Base-by-base conservation (phyloP, 2,888 invertebrate genomes). In the Coenonympha glycerion region DNA sequence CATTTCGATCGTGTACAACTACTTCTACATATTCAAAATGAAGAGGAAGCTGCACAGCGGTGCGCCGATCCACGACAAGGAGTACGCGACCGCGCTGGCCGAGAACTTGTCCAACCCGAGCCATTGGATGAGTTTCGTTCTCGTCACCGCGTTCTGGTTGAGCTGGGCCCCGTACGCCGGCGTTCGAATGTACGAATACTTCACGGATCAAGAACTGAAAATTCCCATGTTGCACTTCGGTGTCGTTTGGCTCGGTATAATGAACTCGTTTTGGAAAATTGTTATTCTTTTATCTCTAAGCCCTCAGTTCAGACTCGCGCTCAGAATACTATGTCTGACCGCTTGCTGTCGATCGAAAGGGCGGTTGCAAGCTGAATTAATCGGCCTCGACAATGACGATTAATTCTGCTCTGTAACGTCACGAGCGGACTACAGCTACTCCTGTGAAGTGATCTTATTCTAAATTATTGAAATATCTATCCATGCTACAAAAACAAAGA, bases 231-330 rank as follows among this genome's bases (percentile, higher is more conserved):
- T 97, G 60, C 95, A 97, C 81, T 98, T 97, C 76, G 93, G 93
- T 58, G 92, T 97, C 61, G 94, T 97, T 47, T 98, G 98, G 98
- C 88, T 98, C 65, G 98, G 97, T 40, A 92, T 98, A 64, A 89
- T 96, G 62, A 98, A 98, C 84, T 96, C 96, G 41, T 95, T 96
- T 80, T 97, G 97, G 95, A 98, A 98, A 83, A 93, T 97, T 59
- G 87, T 98, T 57, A 94, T 98, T 64, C 92, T 98, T 75, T 89
- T 95, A 61, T 91, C 94, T 55, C 89, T 98, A 82, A 97, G 96
- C 77, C 95, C 96, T 36, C 96, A 97, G 79, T 98, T 98, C 84
- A 90, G 98, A 58, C 89, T 95, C 56, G 96, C 97, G 37, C 89
- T 97, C 63, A 90, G 95, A 66, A 93, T 95, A 68, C 91, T 96